These are phyloP conservation scores for Silurus aristotelis DNA, from an alignment of 2,797 vertebrate species.

Conservation along the genomic window DNA sequence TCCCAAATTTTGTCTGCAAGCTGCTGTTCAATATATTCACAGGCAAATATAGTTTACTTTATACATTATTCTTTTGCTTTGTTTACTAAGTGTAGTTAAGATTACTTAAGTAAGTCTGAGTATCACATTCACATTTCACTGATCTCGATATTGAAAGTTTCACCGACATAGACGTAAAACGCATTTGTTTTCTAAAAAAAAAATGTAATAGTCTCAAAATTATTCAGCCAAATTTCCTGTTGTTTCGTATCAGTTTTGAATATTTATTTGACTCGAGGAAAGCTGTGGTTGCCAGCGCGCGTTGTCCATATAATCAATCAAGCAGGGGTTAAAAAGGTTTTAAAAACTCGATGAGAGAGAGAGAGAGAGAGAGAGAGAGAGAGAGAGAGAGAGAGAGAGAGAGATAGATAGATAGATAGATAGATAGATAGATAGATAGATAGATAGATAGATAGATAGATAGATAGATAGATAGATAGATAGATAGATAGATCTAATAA, in stretches of 20 bases:
- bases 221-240: constrained; percentile 38
- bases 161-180: constrained; percentile 19
- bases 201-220: background rate
- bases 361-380: no score
- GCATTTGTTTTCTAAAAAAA: constrained; percentile 26
- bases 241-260: constrained; percentile 64
- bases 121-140: constrained; percentile 9
- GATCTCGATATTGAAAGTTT: background rate
- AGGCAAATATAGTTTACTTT: no score
- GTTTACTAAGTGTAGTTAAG: background rate
- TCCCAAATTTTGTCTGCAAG: background rate
- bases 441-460: no score
- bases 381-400: no score
- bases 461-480: no score
- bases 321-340: background rate
- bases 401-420: no score
- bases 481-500: background rate
- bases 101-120: background rate
- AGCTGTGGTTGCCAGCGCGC: constrained; percentile 53
- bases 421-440: no score
- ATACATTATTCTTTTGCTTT: background rate
- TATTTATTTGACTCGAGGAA: constrained; percentile 58
- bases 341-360: background rate
- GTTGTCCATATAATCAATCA: constrained; percentile 20
- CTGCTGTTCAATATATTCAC: background rate